Base-by-base conservation (phyloP, 2,888 invertebrate genomes). In the Julus scandinavius region DNA sequence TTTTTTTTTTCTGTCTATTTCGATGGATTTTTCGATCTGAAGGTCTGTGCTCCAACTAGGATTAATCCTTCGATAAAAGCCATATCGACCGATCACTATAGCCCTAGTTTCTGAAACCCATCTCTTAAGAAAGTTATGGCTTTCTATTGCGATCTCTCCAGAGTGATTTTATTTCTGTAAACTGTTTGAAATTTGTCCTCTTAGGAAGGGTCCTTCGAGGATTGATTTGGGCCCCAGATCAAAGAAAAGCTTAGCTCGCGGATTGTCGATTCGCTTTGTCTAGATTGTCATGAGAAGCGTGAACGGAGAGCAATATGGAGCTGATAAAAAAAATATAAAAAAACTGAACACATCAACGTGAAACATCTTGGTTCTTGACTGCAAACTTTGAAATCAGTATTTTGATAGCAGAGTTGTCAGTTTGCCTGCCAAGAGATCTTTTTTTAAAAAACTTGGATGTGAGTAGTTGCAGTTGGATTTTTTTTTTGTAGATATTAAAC, bases 181-280 rank as follows among this genome's bases (percentile, higher is more conserved):
- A 63, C 63, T 63, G 63, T 20, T 20, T 63, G 63, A 63, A 63
- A 63, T 63, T 63, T 63, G 63, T 63, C n/a, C 63, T n/a, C 63
- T 20, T 5, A 63, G 63, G 63, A 63, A n/a, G 63, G 20, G 63
- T 20, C 63, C 63, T 63, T 20, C 20, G 63, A 63, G 63, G 63
- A 63, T 63, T 63, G 63, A 63, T 63, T 20, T 20, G 9, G 63
- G 63, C n/a, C n/a, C 63, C 63, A 20, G 63, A 63, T 63, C 63
- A 63, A 9, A 20, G 20, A 63, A 54, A 54, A 11, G 5, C 15
- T 13, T 54, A 15, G 2, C 7, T 5, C 9, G 5, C 5, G 13
- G 4, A 58, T 58, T 17, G 58, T 58, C 58, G 13, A 58, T 50
- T 20, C 20, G 20, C 20, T 63, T 63, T 63, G 63, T 63, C 63